These are phyloP conservation scores for Allolobophora icterica DNA, from an alignment of 2,888 invertebrate species.

Conservation along the genomic window DNA sequence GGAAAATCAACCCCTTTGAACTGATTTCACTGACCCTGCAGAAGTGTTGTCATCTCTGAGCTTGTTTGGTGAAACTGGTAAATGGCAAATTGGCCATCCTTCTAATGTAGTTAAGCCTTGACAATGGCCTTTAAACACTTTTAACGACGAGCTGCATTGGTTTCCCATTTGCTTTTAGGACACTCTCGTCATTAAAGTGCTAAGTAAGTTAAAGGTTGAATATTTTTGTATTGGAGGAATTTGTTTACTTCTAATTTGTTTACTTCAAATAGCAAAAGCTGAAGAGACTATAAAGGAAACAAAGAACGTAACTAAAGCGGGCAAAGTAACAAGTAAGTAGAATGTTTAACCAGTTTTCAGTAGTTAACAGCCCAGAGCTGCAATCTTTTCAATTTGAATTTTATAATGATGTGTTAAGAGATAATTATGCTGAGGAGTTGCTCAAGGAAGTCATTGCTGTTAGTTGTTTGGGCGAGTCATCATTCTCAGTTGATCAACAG, in stretches of 20 bases:
- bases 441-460: not conserved
- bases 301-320: slow-evolving; percentile 5
- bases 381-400: not conserved
- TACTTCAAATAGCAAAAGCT: not conserved
- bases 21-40: not conserved
- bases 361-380: not conserved
- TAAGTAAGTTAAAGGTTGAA: not conserved
- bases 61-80: not conserved
- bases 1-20: not conserved
- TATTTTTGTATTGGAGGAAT: not conserved
- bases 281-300: slow-evolving; percentile 12
- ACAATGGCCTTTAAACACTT: not conserved
- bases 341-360: not conserved
- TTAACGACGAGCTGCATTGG: too few species aligned
- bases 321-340: slow-evolving; percentile 21
- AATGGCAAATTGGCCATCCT: slow-evolving; percentile 1
- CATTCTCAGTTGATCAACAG: not conserved
- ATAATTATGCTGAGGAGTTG: not conserved
- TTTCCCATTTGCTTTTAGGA: too few species aligned
- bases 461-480: not conserved
- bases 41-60: not conserved
- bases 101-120: not conserved
- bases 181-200: too few species aligned
- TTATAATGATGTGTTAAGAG: not conserved
- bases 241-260: not conserved